Evolutionary conservation across 2,888 invertebrate genomes (phyloP), one percentile per base, ranked within the genome.

Genomic region (Heteromurus nitidus): DNA sequence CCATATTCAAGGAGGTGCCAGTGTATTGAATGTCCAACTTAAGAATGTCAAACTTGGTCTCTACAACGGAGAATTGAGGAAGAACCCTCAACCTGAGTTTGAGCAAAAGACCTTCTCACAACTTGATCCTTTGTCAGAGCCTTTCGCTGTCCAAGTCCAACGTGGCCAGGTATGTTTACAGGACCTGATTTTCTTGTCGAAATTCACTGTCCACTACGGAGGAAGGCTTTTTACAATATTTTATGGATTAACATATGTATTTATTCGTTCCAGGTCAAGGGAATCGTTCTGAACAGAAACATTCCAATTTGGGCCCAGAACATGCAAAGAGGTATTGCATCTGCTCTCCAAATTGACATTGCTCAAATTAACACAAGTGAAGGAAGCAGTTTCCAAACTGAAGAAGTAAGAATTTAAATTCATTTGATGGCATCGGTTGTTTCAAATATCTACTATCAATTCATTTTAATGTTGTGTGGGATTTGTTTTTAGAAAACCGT

Each of bases 271-370:
- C 53, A 84, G 85, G 85, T 83, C 68, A 79, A 80, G 67, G 86
- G 85, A 68, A 73, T 85, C 58, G 79, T 82, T 30, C 72, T 87
- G 65, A 83, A 85, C 72, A 60, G 55, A 44, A 68, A 84, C 44
- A 72, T 85, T 67, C 86, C 86, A 18, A 85, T 85, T 79, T 87
- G 86, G 86, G 86, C 84, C 9, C 83, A 83, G 30, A 87, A 87
- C 79, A 85, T 87, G 75, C 84, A 87, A 69, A 79, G 85, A 55
- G 87, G 87, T 85, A 76, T 87, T 76, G 87, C 87, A 36, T 62
- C 82, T 55, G 79, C 81, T 65, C 82, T 87, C 47, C 86, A 86
- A 84, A 44, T 85, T 20, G 80, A 85, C 73, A 62, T 85, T 22
- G 30, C 82, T 42, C 58, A 82, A 11, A 64, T 85, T 68, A 75